A percentile compares a stretch with the other conserved stretches of the same genome.
Conservation (phyloP, 35 echinoderm and acorn worm genomes). For the Amphiura filiformis region DNA sequence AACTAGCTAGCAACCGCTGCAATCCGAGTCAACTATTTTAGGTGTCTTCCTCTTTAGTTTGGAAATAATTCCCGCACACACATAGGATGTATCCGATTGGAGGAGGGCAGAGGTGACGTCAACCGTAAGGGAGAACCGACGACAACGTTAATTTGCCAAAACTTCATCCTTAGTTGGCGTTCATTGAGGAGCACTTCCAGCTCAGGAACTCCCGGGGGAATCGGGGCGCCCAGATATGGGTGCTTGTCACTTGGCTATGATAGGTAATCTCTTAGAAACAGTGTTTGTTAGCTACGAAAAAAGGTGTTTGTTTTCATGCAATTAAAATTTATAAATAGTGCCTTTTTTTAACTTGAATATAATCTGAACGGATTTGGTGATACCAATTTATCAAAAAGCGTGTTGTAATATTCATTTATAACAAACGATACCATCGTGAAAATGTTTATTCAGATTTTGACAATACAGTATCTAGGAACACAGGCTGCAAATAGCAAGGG, state of each 20-base stretch:
- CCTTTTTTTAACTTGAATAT: no score
- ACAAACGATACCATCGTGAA: no score
- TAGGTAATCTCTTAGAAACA: background rate
- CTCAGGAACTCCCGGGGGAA: background rate
- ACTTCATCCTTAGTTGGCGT: conserved; percentile 11
- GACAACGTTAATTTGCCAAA: conserved; percentile 12
- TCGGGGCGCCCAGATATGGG: background rate
- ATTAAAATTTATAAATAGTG: no score
- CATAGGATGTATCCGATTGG: background rate
- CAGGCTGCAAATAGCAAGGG: background rate
- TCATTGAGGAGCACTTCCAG: conserved; percentile 13
- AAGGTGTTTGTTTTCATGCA: no score
- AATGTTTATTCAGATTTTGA: no score
- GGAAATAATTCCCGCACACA: background rate
- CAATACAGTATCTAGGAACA: background rate
- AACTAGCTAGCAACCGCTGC: no score
- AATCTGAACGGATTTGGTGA: no score
- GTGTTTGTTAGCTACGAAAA: no score
- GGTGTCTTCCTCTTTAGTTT: background rate
- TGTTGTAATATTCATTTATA: no score
- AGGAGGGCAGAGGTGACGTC: background rate
- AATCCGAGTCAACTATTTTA: background rate
- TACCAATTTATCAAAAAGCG: no score
- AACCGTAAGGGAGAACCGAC: background rate
- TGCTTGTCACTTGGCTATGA: background rate